Percentiles rank a stretch among this genome's conserved stretches.
Conservation (phyloP, 2,797 vertebrate species). For the Ispidina lecontei region DNA sequence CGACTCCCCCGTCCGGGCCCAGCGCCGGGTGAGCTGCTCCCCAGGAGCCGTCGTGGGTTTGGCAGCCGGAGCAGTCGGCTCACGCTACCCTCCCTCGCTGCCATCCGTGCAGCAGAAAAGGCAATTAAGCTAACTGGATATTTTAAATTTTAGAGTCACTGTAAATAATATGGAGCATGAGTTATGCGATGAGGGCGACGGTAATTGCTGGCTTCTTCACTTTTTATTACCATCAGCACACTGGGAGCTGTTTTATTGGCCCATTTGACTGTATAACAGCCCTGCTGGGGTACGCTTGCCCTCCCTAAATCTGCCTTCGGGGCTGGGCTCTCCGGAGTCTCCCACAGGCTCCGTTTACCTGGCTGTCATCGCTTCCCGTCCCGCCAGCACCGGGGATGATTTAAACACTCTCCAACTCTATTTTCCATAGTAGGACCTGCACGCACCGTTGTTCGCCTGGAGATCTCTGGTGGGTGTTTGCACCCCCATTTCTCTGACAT, state of each 20-base stretch:
- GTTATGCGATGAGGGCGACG: neutral
- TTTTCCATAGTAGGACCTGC: neutral
- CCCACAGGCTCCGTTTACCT: neutral
- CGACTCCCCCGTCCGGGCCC: neutral
- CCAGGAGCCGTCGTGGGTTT: neutral
- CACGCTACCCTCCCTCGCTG: neutral
- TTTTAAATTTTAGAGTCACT: constrained; percentile 45
- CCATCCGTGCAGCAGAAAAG: neutral
- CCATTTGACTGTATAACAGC: neutral
- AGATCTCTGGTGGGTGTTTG: neutral
- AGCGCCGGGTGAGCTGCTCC: fast-evolving
- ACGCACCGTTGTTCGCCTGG: neutral
- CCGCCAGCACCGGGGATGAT: neutral
- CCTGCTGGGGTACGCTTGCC: constrained; percentile 6
- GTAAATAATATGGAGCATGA: constrained; percentile 60
- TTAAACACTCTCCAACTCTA: neutral
- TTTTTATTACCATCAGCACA: constrained; percentile 31
- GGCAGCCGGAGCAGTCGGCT: neutral
- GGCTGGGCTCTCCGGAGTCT: neutral
- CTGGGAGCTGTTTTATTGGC: constrained; percentile 61
- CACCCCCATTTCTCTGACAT: fast-evolving
- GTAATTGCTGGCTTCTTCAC: constrained; percentile 58
- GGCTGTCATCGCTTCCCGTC: neutral
- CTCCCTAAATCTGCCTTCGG: neutral
- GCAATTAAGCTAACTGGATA: constrained; percentile 19